Conservation (phyloP, 2,113 vertebrate genomes). For the Gorilla gorilla region DNA sequence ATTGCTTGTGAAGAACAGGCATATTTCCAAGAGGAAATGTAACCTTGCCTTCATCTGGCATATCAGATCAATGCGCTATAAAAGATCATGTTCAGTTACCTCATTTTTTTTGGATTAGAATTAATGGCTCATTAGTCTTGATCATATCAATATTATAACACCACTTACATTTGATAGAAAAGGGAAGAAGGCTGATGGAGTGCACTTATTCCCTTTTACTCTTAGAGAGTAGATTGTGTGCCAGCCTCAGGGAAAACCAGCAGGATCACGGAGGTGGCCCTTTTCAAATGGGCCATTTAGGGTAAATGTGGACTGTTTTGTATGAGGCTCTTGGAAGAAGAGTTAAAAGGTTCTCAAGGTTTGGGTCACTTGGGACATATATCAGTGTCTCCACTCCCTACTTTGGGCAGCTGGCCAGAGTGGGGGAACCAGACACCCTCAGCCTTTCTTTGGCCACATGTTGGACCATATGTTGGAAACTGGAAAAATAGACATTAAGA, state of each 20-base stretch:
- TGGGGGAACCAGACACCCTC: slow-evolving; percentile 57
- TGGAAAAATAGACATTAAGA: slow-evolving; percentile 32
- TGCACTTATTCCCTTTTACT: slow-evolving; percentile 71
- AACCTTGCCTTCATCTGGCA: slow-evolving; percentile 77
- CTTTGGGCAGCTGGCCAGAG: slow-evolving; percentile 24
- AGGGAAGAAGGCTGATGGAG: slow-evolving; percentile 60
- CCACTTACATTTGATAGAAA: slow-evolving; percentile 75
- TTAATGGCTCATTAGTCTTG: slow-evolving; percentile 84
- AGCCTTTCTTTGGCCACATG: slow-evolving; percentile 67
- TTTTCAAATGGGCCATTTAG: slow-evolving; percentile 65
- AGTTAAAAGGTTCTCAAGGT: slow-evolving; percentile 70
- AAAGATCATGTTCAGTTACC: slow-evolving; percentile 78
- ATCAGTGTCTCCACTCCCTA: slow-evolving; percentile 30
- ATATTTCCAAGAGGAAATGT: slow-evolving; percentile 78
- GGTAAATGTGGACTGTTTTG: slow-evolving; percentile 35
- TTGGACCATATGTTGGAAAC: slow-evolving; percentile 71
- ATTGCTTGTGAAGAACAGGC: slow-evolving; percentile 69
- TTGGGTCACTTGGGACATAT: slow-evolving; percentile 46
- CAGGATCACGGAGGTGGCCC: slow-evolving; percentile 37
- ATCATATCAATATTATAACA: slow-evolving; percentile 77
- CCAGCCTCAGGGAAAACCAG: slow-evolving; percentile 67
- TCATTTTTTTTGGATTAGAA: slow-evolving; percentile 82
- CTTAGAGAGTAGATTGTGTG: slow-evolving; percentile 31
- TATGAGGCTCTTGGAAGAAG: slow-evolving; percentile 53
- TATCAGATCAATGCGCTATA: slow-evolving; percentile 74